These are phyloP conservation scores for Scelioninae gen. 1 DNA, from an alignment of 2,888 invertebrate genomes.

Conservation along the genomic window DNA sequence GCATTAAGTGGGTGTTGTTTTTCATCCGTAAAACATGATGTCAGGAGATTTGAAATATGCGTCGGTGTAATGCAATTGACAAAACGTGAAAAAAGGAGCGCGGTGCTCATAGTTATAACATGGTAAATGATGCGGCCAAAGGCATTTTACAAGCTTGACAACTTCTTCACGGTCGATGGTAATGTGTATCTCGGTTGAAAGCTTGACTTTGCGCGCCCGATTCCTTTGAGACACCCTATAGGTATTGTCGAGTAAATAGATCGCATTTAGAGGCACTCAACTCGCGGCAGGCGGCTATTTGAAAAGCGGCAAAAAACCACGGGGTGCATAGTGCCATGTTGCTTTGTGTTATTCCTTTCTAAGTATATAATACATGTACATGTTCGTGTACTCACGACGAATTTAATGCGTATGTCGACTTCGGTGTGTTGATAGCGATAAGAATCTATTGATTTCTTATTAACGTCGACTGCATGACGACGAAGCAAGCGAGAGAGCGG, in stretches of 20 bases:
- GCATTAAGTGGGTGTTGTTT: too few relatives aligned
- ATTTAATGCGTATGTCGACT: constrained; percentile 53
- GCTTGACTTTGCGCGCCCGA: constrained; percentile 61
- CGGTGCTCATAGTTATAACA: constrained; percentile 37
- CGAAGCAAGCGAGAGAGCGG: constrained; percentile 42
- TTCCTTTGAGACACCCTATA: constrained; percentile 71
- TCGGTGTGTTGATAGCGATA: constrained; percentile 60
- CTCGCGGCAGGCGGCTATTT: constrained; percentile 79
- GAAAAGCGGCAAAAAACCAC: constrained; percentile 78
- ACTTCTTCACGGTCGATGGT: constrained; percentile 66
- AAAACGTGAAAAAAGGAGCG: constrained; percentile 27
- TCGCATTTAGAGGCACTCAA: constrained; percentile 81
- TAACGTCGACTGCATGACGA: constrained; percentile 70
- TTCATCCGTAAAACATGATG: constrained; percentile 43
- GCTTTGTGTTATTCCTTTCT: constrained; percentile 57
- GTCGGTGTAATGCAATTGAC: constrained; percentile 49
- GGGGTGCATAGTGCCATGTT: constrained; percentile 75
- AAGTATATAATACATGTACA: constrained; percentile 38
- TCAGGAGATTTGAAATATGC: constrained; percentile 46
- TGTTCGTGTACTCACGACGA: constrained; percentile 10
- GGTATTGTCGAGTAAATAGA: constrained; percentile 78
- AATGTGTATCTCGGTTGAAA: constrained; percentile 65
- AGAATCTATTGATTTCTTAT: constrained; percentile 77
- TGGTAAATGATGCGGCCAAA: constrained; percentile 64
- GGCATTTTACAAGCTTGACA: constrained; percentile 64